Evolutionary conservation across 37 sponge, comb jelly and placozoan species (phyloP), one percentile per base, ranked within the genome.

Genomic region (Amphimedon queenslandica): DNA sequence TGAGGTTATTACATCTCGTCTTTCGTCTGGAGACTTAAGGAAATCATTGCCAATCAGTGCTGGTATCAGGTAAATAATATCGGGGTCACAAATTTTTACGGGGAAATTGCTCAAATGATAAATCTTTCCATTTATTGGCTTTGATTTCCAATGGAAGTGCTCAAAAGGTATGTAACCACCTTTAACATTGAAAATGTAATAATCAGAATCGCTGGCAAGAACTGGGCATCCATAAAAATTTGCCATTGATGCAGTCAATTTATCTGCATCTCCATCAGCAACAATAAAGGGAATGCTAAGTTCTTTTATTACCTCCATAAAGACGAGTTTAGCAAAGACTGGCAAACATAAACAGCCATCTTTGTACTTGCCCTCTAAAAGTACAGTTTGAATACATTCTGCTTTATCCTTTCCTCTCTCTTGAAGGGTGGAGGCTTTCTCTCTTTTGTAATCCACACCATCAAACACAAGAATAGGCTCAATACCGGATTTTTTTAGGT

Each of bases 201-300:
- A 93, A 76, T 93, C 94, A 4, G 90, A 87, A 57, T 93, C 94
- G 6, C 40, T 21, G 10, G 83, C 64, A 2, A 89, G 56, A 1
- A 93, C 86, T 20, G 87, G 90, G 56, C 87, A 93, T 18, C 57
- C 43, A 23, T 79, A 76, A 51, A 31, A 31, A 42, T 82, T 82
- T 4, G 87, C 94, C 13, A 88, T 63, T 37, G 56, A 42, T 4
- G 64, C 84, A 55, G 79, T 80, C n/a, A 37, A 36, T 4, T 16
- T 42, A 53, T 93, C 94, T 29, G 87, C 94, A 40, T 93, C 94
- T 40, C 89, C 82, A 58, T 93, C 94, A 28, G 63, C 88, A 1
- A 79, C 66, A 32, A 58, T 2, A 60, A 80, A 67, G 6, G 74
- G 41, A 18, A 90, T 71, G 2, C 72, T 65, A 2, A 42, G 27